Evolutionary conservation across 2,113 vertebrate genomes (phyloP).

Genomic region (Trematomus loennbergii): DNA sequence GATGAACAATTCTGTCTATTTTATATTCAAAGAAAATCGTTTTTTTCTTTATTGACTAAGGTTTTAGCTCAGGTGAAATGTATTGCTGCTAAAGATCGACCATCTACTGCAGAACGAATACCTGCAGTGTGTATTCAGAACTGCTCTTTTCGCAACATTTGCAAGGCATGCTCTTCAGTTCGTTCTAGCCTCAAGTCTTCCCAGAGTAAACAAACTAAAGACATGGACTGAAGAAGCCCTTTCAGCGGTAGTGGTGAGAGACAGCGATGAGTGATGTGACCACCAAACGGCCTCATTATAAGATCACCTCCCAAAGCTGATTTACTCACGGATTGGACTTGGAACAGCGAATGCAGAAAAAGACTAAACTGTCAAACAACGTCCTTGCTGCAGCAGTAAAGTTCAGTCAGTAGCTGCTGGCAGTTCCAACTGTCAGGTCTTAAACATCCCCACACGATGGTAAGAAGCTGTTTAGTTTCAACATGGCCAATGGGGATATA

Average conservation of each 20-base stretch:
- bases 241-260: slow-evolving; percentile 44
- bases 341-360: slow-evolving; percentile 18
- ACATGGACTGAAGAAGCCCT: not conserved
- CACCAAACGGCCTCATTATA: slow-evolving; percentile 45
- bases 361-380: slow-evolving; percentile 44
- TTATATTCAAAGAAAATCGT: not conserved
- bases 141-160: not conserved
- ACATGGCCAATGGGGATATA: not conserved
- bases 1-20: not conserved
- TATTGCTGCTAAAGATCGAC: not conserved
- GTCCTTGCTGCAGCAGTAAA: slow-evolving; percentile 1
- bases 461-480: not conserved
- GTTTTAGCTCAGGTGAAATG: not conserved
- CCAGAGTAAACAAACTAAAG: slow-evolving; percentile 31
- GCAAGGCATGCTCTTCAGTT: not conserved
- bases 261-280: slow-evolving; percentile 47
- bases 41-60: no score
- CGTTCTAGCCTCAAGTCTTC: slow-evolving; percentile 6
- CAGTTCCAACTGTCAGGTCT: slow-evolving; percentile 19
- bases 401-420: slow-evolving; percentile 15
- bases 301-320: slow-evolving; percentile 31
- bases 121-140: not conserved
- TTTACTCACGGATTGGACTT: slow-evolving; percentile 33
- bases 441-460: not conserved
- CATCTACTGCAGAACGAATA: not conserved